Base-by-base conservation (phyloP, 2,113 vertebrate genomes). In the Actenoides hombroni region DNA sequence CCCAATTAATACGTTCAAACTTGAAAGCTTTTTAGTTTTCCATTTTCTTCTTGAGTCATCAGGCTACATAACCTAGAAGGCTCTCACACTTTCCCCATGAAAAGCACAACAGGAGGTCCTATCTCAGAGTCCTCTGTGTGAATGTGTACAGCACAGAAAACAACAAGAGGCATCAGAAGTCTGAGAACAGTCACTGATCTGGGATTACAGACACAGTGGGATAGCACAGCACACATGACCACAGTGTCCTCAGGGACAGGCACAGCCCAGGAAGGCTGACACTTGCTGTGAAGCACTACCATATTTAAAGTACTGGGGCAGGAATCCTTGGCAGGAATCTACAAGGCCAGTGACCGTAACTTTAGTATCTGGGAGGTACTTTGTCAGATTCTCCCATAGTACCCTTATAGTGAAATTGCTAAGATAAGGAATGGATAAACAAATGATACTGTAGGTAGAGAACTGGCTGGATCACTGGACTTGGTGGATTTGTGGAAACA, bases 391-490 rank as follows among this genome's bases (percentile, higher is more conserved):
- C 25, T 82, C 31, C 26, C 7, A 18, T 4, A 44, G n/a, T 59
- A 59, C 14, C 26, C 15, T 79, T 49, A 31, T 0, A 79, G 51
- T 8, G 28, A 54, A 93, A 82, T 1, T 49, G 21, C 8, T 1
- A 6, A 75, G 33, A 9, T n/a, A 61, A 78, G 44, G 48, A 51
- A 25, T 68, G 28, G 33, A 70, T 64, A 82, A 69, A 7, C 16
- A 25, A 24, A 63, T n/a, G 8, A 46, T 49, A 61, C 37, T 1
- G 16, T 14, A 85, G 2, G 1, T 6, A 71, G 65, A 51, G 37
- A 61, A 70, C 0, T 31, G 65, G 3, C 3, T 29, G 13, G 44
- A 74, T 20, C 13, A 29, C 1, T 61, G 26, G 26, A 63, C n/a
- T 67, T 42, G 5, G 46, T 73, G 39, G 21, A 73, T 73, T 77